Percentiles rank a stretch among this genome's conserved stretches.
phyloP scores from a whole-genome alignment of 2,113 vertebrate genomes.

The Amia ocellicauda region DNA sequence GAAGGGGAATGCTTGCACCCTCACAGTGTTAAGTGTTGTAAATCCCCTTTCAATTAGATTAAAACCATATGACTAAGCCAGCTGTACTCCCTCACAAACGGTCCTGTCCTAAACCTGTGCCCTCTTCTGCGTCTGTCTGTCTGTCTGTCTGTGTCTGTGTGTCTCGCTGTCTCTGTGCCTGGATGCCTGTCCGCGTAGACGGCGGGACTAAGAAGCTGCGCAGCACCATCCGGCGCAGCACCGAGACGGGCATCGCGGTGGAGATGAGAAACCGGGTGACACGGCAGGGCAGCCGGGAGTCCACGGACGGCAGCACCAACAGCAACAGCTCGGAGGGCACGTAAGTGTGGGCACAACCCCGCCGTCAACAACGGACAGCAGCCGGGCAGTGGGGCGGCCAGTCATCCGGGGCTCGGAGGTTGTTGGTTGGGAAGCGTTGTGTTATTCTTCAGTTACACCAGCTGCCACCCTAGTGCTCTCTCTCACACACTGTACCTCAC shows the following conservation, averaged over 20 bases:
- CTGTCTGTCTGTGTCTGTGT: neutral
- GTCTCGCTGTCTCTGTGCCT: neutral
- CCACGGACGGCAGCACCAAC: constrained; percentile 96
- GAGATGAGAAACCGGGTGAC: constrained; percentile 94
- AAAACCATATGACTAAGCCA: too few relatives aligned
- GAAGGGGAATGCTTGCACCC: too few relatives aligned
- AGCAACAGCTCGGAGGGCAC: constrained; percentile 97
- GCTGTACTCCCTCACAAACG: too few relatives aligned
- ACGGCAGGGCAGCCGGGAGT: constrained; percentile 92
- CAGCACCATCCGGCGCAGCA: constrained; percentile 94
- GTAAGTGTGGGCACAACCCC: constrained; percentile 61
- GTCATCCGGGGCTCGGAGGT: too few relatives aligned
- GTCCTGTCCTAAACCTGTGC: too few relatives aligned
- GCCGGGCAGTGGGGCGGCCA: too few relatives aligned
- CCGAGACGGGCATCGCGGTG: constrained; percentile 94
- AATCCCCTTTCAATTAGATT: too few relatives aligned
- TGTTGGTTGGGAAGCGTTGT: too few relatives aligned
- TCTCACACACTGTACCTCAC: too few relatives aligned
- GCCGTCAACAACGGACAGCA: neutral
- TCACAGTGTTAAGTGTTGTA: too few relatives aligned
- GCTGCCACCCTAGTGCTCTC: too few relatives aligned
- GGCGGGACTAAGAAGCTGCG: constrained; percentile 92
- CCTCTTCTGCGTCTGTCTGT: neutral
- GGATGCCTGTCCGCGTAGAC: constrained; percentile 59
- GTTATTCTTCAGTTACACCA: too few relatives aligned